Base-by-base conservation (phyloP, 1,140 invertebrate genomes). In the Bombus huntii region DNA sequence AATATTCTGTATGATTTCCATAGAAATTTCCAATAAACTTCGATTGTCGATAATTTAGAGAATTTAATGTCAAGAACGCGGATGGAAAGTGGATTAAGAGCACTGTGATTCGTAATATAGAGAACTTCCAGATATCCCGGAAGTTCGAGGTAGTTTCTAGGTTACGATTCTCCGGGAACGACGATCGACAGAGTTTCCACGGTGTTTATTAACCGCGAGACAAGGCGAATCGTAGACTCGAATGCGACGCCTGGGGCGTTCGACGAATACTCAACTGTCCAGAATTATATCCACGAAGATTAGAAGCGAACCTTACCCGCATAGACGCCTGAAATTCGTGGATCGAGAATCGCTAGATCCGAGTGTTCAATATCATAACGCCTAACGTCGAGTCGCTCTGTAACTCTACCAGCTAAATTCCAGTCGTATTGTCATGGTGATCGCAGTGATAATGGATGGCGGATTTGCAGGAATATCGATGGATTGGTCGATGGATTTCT, bases 201-300 rank as follows among this genome's bases (percentile, higher is more conserved):
- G 53, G 73, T 81, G 89, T 90, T 91, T 91, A 91, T 91, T 88
- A 91, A 85, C 87, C 84, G 81, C 79, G 84, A 88, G 83, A 84
- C 89, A 81, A 83, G 86, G 68, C 59, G 80, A 76, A 77, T 66
- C 75, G 82, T 34, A 65, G 66, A 22, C 79, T 70, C 78, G 62
- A 68, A 66, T 73, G 76, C 68, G 74, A 85, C n/a, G 68, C 87
- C 84, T 3, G 31, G 74, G 72, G 72, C 57, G 82, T 88, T 90
- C 86, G 80, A 81, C 85, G 78, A 89, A 88, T 89, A 86, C 65
- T 81, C 70, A 89, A 78, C 76, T 79, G 78, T 79, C 53, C 62
- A 68, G 72, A 90, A 90, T 85, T 89, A 89, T 84, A 85, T 25
- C 66, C 66, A 28, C 39, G 62, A 86, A 87, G 88, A 90, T 87